Evolutionary conservation across 2,113 vertebrate genomes (phyloP), one percentile per base, ranked within the genome.

Genomic region (Lipophrys pholis): DNA sequence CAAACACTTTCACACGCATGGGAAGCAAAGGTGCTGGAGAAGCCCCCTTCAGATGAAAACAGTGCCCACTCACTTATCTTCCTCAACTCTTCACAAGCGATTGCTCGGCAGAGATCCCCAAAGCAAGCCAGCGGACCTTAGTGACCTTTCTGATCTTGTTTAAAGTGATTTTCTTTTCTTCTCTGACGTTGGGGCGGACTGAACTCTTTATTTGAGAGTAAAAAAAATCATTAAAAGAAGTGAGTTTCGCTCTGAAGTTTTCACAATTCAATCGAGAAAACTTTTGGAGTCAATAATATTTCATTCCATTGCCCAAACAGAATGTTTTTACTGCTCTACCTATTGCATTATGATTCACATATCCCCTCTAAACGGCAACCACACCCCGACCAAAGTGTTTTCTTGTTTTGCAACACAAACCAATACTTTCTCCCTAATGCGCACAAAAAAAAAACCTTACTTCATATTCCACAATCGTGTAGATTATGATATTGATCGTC

Each of bases 381-480:
- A 77, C 71, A 67, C 78, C 67, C 83, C 71, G 40, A 39, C 68
- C 58, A 92, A 88, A 62, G 16, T 55, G 73, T 87, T 83, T 86
- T 70, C 21, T 87, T 90, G 82, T 87, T 91, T 90, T 85, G 80
- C 78, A 83, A 85, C 80, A 92, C 85, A 86, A 89, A 91, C 85
- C 83, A 87, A 91, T 86, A 87, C 75, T 90, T 90, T 84, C 81
- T 69, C 64, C 60, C 72, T 90, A 89, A 92, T 91, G 90, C 71
- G 40, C 75, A 69, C 75, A 87, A 65, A 71, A 80, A n/a, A 87
- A 87, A 90, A 87, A 82, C 58, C 87, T 82, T 75, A 82, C 88
- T 92, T 92, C 90, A 92, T 93, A 91, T 91, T 92, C 89, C 86
- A 85, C 90, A 91, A 85, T 85, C 78, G 78, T 84, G 87, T 87